A percentile compares a stretch with the other conserved stretches of the same genome.
Conservation (phyloP, 1,140 invertebrate genomes). For the Odontomachus brunneus region DNA sequence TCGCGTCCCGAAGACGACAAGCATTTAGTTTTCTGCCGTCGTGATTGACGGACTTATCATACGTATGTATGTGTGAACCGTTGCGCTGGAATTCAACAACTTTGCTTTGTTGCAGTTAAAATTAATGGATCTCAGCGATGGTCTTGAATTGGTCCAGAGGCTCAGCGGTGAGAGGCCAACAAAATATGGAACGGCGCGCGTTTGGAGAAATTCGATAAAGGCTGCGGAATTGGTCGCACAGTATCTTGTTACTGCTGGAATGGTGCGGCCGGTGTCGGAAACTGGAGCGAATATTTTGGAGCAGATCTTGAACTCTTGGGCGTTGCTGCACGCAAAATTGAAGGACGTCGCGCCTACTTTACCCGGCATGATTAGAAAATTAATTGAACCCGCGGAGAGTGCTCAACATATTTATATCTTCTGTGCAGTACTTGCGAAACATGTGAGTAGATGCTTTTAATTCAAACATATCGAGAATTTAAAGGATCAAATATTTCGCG, state of each 20-base stretch:
- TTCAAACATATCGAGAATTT: neutral
- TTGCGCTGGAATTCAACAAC: constrained; percentile 18
- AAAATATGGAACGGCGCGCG: constrained; percentile 83
- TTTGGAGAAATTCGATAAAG: constrained; percentile 85
- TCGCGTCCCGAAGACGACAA: too few species aligned
- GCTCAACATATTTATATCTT: constrained; percentile 87
- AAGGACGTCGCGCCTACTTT: constrained; percentile 81
- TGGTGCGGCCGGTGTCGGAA: constrained; percentile 85
- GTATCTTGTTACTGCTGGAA: constrained; percentile 85
- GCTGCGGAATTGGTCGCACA: constrained; percentile 84
- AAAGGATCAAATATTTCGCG: neutral
- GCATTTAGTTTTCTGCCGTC: too few species aligned
- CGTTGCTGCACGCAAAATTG: constrained; percentile 82
- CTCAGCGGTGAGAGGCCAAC: constrained; percentile 83
- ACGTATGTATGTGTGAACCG: neutral
- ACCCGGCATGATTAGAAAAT: constrained; percentile 85
- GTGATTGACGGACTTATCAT: neutral
- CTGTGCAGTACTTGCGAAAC: constrained; percentile 85
- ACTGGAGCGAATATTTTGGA: constrained; percentile 85
- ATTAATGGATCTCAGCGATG: constrained; percentile 84
- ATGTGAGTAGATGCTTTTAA: constrained; percentile 82
- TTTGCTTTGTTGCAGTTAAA: constrained; percentile 80
- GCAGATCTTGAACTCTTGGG: constrained; percentile 84
- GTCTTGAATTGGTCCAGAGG: constrained; percentile 83
- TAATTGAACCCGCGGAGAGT: constrained; percentile 86